Percentiles rank a stretch among this genome's conserved stretches.
Evolutionary conservation across 2,797 vertebrate genomes (phyloP).

Genomic region (Eulemur albifrons): DNA sequence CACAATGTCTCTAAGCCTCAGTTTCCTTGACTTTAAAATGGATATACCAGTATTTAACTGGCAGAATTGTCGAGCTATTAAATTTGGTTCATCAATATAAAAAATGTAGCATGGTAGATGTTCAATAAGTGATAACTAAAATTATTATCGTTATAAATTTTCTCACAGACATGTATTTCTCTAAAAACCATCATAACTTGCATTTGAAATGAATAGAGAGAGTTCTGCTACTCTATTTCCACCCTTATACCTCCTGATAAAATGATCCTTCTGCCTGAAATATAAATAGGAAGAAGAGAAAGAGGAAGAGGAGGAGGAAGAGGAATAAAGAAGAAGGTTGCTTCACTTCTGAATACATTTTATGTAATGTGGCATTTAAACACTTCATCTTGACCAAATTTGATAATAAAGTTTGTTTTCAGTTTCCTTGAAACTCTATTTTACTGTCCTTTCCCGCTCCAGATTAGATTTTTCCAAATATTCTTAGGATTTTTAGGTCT

Average conservation of each 20-base stretch:
- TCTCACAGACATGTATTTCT: not conserved
- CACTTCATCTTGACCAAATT: not conserved
- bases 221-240: not conserved
- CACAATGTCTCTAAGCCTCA: not conserved
- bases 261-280: not conserved
- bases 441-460: not conserved
- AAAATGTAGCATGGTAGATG: not conserved
- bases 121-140: not conserved
- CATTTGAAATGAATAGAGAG: not conserved
- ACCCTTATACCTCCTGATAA: not conserved
- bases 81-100: not conserved
- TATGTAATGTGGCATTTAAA: not conserved
- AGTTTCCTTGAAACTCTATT: not conserved
- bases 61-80: not conserved
- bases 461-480: not conserved
- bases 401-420: not conserved
- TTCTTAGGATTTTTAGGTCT: not conserved
- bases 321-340: not conserved
- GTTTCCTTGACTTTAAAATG: not conserved
- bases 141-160: not conserved
- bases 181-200: not conserved
- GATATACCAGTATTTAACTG: not conserved
- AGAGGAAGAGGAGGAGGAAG: not conserved
- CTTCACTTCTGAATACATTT: not conserved
- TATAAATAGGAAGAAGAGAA: not conserved